phyloP scores from a whole-genome alignment of 2,113 vertebrate species.

The Chlorodrepanis virens region DNA sequence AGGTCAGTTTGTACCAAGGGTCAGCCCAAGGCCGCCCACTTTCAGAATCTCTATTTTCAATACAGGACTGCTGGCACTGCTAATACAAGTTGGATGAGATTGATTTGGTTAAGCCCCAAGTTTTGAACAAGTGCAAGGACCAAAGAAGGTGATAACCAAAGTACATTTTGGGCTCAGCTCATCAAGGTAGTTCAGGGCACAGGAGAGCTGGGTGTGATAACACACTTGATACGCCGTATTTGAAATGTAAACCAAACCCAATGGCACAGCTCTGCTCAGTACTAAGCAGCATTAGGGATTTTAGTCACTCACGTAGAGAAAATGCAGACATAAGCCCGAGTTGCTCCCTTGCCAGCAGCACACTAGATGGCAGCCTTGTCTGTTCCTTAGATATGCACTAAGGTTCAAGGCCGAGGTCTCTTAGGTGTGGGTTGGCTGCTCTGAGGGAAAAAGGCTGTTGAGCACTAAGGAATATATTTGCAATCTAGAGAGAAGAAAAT shows the following conservation, averaged over 20 bases:
- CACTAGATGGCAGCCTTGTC: conserved; percentile 1
- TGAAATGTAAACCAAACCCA: too few relatives aligned
- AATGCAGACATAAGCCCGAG: accelerated
- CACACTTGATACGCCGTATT: accelerated
- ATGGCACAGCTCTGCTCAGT: not conserved
- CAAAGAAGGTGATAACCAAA: not conserved
- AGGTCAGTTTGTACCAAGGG: not conserved
- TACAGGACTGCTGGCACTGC: not conserved
- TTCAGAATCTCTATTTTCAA: not conserved
- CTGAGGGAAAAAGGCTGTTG: not conserved
- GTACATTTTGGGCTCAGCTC: not conserved
- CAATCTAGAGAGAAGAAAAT: not conserved
- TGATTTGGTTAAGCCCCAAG: not conserved
- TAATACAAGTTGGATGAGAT: accelerated
- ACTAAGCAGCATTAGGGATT: not conserved
- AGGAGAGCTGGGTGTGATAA: not conserved
- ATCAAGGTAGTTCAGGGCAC: not conserved
- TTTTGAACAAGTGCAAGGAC: not conserved
- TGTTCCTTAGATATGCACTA: not conserved
- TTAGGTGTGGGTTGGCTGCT: not conserved
- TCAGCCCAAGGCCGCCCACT: accelerated
- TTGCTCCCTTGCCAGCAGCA: accelerated
- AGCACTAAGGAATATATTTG: not conserved
- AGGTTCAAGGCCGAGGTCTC: not conserved
- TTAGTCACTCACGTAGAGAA: too few relatives aligned